A percentile compares a stretch with the other conserved stretches of the same genome.
phyloP scores from a whole-genome alignment of 2,888 invertebrate genomes.

The Platycnemis pennipes region DNA sequence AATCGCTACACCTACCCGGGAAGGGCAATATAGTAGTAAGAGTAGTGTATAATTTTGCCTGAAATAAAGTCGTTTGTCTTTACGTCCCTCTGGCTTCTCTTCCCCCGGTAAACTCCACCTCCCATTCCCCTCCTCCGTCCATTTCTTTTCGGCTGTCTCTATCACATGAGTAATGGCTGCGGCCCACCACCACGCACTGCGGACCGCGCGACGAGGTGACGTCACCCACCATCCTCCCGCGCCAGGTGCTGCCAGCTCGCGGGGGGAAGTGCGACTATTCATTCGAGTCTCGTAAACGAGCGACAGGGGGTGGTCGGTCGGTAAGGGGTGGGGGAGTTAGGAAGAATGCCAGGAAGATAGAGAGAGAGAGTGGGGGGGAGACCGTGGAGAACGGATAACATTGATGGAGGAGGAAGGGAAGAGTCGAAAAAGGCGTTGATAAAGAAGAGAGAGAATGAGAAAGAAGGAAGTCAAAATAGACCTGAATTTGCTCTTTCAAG shows the following conservation, averaged over 20 bases:
- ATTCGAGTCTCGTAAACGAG: conserved; percentile 24
- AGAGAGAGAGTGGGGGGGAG: not conserved
- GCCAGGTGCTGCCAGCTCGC: conserved; percentile 27
- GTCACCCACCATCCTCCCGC: not conserved
- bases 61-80: conserved; percentile 39
- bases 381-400: not conserved
- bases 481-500: too few relatives aligned
- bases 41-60: not conserved
- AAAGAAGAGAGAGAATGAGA: too few relatives aligned
- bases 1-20: not conserved
- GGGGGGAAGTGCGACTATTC: conserved; percentile 7
- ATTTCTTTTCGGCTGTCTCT: conserved; percentile 11
- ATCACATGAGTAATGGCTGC: conserved; percentile 29
- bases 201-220: conserved; percentile 19
- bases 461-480: not conserved
- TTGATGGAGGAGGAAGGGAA: not conserved
- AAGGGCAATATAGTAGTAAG: not conserved
- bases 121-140: not conserved
- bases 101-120: not conserved
- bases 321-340: not conserved
- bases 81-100: not conserved
- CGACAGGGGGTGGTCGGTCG: not conserved
- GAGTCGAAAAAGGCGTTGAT: not conserved
- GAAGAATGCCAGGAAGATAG: not conserved
- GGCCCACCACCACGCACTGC: conserved; percentile 3